Evolutionary conservation across 2,888 invertebrate genomes (phyloP), one percentile per base, ranked within the genome.

Genomic region (Dexiosoma caninum): DNA sequence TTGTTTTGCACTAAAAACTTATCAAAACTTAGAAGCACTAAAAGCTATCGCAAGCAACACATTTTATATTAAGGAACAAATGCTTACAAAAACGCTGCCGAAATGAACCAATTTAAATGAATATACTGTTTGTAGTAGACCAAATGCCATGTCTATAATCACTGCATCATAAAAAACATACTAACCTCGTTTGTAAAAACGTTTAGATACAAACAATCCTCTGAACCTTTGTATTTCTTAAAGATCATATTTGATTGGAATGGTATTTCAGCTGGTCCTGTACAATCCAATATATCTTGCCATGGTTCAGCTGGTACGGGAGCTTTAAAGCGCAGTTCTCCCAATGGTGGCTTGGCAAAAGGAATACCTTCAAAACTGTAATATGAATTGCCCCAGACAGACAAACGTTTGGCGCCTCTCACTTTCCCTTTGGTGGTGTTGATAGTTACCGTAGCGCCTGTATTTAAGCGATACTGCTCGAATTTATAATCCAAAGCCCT

Each of bases 181-280:
- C 87, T 86, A 66, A 90, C 90, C 78, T 88, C 85, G 69, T 87
- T 89, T 8, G 88, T 88, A 37, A 86, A 90, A 0, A 92, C 91
- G 86, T 92, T 92, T n/a, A 92, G 83, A 84, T 91, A 91, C 2
- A 92, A 84, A 79, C 92, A 92, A 84, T 92, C 92, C 85, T 92
- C 92, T 2, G 89, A 87, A 32, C 92, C 92, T 8, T 91, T 86
- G 57, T 87, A 86, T 78, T 89, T 88, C 10, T 87, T 83, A 40
- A 86, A 85, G 16, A 90, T 83, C 40, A 86, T 81, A 83, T 90
- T 87, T 2, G 85, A 84, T 78, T 91, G 90, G 69, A 90, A 82
- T 12, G 89, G 89, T 60, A 86, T 84, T 14, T 88, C 86, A 0
- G 88, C 88, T 44, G 89, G 86, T 5, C 86, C 83, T 0, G 90